Conservation (phyloP, 2,888 invertebrate genomes). For the Mythimna loreyi region DNA sequence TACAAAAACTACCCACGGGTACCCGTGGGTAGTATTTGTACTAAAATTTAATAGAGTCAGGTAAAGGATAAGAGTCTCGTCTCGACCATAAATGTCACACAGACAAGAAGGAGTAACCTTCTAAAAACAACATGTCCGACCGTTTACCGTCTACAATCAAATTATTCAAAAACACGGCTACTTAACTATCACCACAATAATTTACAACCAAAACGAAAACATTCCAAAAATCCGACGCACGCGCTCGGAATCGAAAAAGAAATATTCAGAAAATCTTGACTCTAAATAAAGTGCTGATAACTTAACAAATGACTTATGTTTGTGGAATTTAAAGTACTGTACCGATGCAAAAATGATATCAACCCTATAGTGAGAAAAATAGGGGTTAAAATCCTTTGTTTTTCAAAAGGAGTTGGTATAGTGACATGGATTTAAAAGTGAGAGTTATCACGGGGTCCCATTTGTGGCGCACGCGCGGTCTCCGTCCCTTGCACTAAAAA, state of each 20-base stretch:
- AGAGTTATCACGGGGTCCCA: constrained; percentile 90
- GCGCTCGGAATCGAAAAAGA: constrained; percentile 75
- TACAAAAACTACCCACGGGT: background rate
- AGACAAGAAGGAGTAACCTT: constrained; percentile 14
- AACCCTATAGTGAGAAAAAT: constrained; percentile 55
- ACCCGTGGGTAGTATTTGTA: background rate
- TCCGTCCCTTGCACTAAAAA: constrained; percentile 78
- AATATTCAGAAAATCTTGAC: constrained; percentile 84
- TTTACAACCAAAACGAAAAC: constrained; percentile 69
- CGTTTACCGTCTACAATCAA: constrained; percentile 25
- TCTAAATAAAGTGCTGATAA: constrained; percentile 90
- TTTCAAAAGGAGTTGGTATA: constrained; percentile 67
- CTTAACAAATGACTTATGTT: constrained; percentile 90
- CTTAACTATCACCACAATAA: constrained; percentile 68
- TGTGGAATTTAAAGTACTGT: constrained; percentile 85
- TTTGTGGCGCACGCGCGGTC: constrained; percentile 89
- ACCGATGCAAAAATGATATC: constrained; percentile 45
- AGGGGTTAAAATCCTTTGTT: constrained; percentile 67
- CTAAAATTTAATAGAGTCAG: background rate
- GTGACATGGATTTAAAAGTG: constrained; percentile 88
- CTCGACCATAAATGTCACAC: constrained; percentile 1
- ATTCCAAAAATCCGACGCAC: constrained; percentile 76
- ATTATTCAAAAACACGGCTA: constrained; percentile 52
- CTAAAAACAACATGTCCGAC: constrained; percentile 13
- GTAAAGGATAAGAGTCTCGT: background rate